phyloP scores from a whole-genome alignment of 2,888 invertebrate genomes.

The Eupithecia tripunctaria region DNA sequence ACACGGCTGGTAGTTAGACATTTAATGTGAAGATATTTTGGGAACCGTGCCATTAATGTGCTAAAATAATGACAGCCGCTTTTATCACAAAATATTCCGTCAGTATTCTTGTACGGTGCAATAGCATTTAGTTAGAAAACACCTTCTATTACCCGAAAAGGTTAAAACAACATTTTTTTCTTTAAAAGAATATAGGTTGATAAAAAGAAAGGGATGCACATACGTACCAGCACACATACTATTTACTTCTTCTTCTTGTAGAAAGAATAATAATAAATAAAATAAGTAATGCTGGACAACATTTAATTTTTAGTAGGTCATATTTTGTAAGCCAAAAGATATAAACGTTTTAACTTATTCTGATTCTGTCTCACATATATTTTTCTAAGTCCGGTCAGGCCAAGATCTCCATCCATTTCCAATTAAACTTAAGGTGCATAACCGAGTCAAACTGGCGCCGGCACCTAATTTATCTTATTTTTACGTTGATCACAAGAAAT shows the following conservation, averaged over 20 bases:
- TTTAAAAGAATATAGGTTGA: neutral
- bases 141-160: neutral
- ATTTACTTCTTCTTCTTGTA: neutral
- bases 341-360: neutral
- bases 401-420: neutral
- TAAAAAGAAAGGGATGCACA: neutral
- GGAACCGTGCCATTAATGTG: slow-evolving; percentile 19
- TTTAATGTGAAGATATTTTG: slow-evolving; percentile 21
- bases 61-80: slow-evolving; percentile 49
- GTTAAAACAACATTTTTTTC: neutral
- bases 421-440: neutral
- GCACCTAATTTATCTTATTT: no score
- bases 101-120: neutral
- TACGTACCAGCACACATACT: neutral
- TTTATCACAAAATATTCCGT: slow-evolving; percentile 40
- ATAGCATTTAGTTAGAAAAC: neutral
- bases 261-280: no score
- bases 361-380: no score
- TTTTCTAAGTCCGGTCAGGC: no score
- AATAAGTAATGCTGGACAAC: no score
- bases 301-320: no score
- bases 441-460: no score
- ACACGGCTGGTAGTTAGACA: slow-evolving; percentile 30
- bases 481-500: no score
- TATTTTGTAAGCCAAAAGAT: no score